These are phyloP conservation scores for Temnothorax longispinosus DNA, from an alignment of 1,140 invertebrate genomes.

Conservation along the genomic window DNA sequence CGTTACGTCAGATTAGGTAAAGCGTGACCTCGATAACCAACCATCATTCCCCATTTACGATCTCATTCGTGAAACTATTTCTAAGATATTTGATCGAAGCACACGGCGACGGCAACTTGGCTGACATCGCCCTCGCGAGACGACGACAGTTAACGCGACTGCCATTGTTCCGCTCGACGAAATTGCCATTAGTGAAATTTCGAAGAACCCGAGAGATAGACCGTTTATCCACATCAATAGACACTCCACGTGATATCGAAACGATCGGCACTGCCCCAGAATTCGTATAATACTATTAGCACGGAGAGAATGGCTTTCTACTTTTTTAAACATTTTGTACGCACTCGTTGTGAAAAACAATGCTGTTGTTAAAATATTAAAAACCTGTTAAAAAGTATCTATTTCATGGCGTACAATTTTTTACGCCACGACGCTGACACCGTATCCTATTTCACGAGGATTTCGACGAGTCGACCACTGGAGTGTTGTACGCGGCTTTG, in stretches of 20 bases:
- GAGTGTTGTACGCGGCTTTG: not conserved
- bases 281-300: not conserved
- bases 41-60: conserved; percentile 52
- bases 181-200: conserved; percentile 48
- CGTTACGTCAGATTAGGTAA: conserved; percentile 31
- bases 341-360: not conserved
- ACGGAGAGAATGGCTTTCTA: not conserved
- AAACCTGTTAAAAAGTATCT: not conserved
- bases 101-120: conserved; percentile 11
- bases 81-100: conserved; percentile 27
- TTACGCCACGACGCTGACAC: not conserved
- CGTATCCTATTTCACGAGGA: conserved; percentile 25
- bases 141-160: conserved; percentile 19
- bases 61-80: not conserved
- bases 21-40: conserved; percentile 31
- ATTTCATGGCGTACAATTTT: conserved; percentile 1
- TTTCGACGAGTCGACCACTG: conserved; percentile 15
- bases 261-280: not conserved
- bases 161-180: conserved; percentile 8
- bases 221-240: conserved; percentile 20
- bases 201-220: conserved; percentile 14
- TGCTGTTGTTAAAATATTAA: not conserved
- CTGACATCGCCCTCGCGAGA: not conserved
- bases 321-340: not conserved
- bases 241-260: not conserved